Evolutionary conservation across 1,140 invertebrate genomes (phyloP), one percentile per base, ranked within the genome.

Genomic region (Laupala kohalensis): DNA sequence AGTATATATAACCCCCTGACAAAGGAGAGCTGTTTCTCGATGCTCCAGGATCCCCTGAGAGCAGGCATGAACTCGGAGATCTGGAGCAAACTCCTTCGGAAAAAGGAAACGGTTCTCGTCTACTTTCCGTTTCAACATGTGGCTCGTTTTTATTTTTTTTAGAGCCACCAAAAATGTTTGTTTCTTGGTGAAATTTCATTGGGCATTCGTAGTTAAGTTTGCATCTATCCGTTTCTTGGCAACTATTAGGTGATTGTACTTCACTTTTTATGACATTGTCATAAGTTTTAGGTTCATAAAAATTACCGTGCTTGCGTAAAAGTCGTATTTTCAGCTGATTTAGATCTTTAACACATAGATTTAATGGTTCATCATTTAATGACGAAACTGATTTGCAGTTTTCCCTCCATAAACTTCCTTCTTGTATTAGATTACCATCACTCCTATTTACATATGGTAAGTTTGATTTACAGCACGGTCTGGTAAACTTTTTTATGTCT

Each of bases 341-440:
- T 29, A 87, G 77, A 76, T 92, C 92, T 53, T 91, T 82, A 53
- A 94, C 85, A 75, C 92, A 94, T 0, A 95, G 83, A 80, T 95
- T 95, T 5, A 95, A 79, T 0, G 93, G 92, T 77, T 93, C 91
- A 25, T 88, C 84, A 29, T 23, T 68, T 4, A 30, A 4, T 1
- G 63, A 28, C 23, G 24, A 6, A 0, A 23, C 66, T 25, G 30
- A 25, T 25, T 28, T 23, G 12, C 28, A 4, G 6, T 29, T 28
- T 23, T 37, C 29, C n/a, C 15, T 30, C 67, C 67, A 68, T 28
- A 27, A 27, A 0, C 25, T 13, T 13, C 19, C 9, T 2, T 53
- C 19, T 2, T 53, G 9, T 53, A 53, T 19, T 53, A 19, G 9
- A 13, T 13, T 53, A 53, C 19, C 37, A 53, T 13, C 37, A 53